Evolutionary conservation across 1,140 invertebrate genomes (phyloP), one percentile per base, ranked within the genome.

Genomic region (Drosophila nannoptera): DNA sequence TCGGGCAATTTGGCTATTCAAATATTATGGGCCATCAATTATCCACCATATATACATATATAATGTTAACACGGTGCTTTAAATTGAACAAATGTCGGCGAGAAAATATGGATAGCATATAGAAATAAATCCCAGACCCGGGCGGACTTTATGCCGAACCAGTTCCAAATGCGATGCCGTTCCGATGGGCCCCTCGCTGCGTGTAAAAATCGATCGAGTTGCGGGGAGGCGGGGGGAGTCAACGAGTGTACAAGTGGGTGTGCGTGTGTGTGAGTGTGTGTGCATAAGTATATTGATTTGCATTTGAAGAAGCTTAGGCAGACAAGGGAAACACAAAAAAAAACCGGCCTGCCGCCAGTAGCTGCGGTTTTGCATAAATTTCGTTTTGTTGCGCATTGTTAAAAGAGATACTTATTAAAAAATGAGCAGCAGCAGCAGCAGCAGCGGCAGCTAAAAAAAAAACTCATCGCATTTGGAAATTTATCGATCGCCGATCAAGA

Each of bases 341-440:
- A 35, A 64, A 9, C 73, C 69, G 77, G 64, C 54, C 60, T 46
- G 63, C 42, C 40, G 48, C 74, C 78, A 71, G 77, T 82, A 81
- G 78, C 78, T 54, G 64, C 49, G 45, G 62, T 77, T 59, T 70
- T 59, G 76, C 69, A 81, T 81, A 82, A 77, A 82, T 77, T 82
- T 81, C 31, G 55, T 50, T 73, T 59, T 50, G 46, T 59, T 49
- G 54, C 16, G 36, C 31, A 70, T 74, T 73, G 68, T 70, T 65
- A 22, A 32, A 38, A 38, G 6, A 40, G 14, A 48, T 36, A 64
- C 62, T 35, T 55, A 35, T 38, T 33, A 35, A 35, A 59, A 59
- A 31, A 32, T 14, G 2, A 14, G 14, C 4, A 1, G n/a, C 11
- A 40, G 38, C 38, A 42, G 38, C 22, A 9, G 22, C 7, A 11